phyloP scores from a whole-genome alignment of 2,888 invertebrate genomes.

The Hymenopus coronatus region DNA sequence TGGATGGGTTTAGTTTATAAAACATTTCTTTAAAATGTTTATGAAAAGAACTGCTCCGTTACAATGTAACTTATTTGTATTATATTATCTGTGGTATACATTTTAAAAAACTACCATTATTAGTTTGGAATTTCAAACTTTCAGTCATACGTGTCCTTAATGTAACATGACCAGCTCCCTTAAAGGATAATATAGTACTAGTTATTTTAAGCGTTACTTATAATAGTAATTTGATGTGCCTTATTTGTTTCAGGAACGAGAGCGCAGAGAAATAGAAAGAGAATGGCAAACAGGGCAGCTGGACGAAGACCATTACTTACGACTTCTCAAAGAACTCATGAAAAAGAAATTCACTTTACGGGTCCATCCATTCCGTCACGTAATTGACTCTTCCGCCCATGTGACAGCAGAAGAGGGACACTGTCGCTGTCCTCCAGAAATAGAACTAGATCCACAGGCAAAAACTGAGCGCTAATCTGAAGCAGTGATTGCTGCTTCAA shows the following conservation, averaged over 20 bases:
- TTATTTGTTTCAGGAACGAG: slow-evolving; percentile 22
- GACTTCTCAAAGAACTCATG: slow-evolving; percentile 19
- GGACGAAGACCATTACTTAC: slow-evolving; percentile 34
- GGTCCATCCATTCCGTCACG: slow-evolving; percentile 17
- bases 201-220: not conserved
- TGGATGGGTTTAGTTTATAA: no score
- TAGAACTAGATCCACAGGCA: not conserved
- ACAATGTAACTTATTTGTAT: no score
- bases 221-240: not conserved
- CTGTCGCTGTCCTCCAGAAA: not conserved
- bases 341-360: not conserved
- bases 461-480: not conserved
- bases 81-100: no score
- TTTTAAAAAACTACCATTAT: no score
- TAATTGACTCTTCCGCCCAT: not conserved
- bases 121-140: no score
- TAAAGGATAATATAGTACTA: not conserved
- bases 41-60: no score
- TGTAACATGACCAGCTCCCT: no score
- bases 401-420: not conserved
- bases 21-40: no score
- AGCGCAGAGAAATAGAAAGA: slow-evolving; percentile 35
- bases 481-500: not conserved
- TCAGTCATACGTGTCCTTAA: no score
- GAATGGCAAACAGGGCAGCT: slow-evolving; percentile 34